These are phyloP conservation scores for Microctenopoma steveboyesi DNA, from an alignment of 2,797 vertebrate genomes.

Conservation along the genomic window DNA sequence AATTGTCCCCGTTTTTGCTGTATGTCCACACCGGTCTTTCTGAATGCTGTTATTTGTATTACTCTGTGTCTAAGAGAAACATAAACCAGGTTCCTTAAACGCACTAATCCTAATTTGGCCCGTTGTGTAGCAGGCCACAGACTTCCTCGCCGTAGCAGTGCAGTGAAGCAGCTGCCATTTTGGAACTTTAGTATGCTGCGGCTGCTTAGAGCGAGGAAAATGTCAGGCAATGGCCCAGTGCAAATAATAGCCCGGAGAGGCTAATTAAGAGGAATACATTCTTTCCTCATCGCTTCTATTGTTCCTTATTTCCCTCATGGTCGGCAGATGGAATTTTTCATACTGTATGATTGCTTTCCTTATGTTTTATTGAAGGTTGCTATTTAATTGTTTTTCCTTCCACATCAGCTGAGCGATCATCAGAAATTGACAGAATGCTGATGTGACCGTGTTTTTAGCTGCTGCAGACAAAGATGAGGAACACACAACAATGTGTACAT, in stretches of 20 bases:
- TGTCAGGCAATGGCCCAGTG: slow-evolving; percentile 53
- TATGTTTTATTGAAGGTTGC: slow-evolving; percentile 77
- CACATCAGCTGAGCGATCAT: slow-evolving; percentile 59
- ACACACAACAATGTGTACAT: slow-evolving; percentile 13
- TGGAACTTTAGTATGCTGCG: slow-evolving; percentile 39
- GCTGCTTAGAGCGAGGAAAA: slow-evolving; percentile 61
- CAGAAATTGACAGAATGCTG: slow-evolving; percentile 49
- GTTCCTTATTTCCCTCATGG: slow-evolving; percentile 39
- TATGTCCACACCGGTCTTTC: too few relatives aligned
- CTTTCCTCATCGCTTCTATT: slow-evolving; percentile 29
- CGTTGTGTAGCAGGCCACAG: slow-evolving; percentile 5
- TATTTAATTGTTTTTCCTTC: slow-evolving; percentile 63
- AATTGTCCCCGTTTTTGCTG: too few relatives aligned
- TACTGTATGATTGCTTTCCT: slow-evolving; percentile 43
- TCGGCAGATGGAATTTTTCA: slow-evolving; percentile 59
- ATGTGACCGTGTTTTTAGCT: slow-evolving; percentile 9
- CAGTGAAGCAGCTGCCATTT: slow-evolving; percentile 45
- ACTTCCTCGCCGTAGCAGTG: slow-evolving; percentile 25
- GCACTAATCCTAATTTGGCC: slow-evolving; percentile 57
- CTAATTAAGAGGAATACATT: slow-evolving; percentile 74
- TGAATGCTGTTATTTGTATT: too few relatives aligned
- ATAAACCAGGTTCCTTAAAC: background rate
- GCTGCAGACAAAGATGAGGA: slow-evolving; percentile 32
- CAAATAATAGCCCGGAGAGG: slow-evolving; percentile 52
- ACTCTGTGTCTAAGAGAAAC: too few relatives aligned